phyloP scores from a whole-genome alignment of 2,888 invertebrate species.

The Chloroclystis v-ata region DNA sequence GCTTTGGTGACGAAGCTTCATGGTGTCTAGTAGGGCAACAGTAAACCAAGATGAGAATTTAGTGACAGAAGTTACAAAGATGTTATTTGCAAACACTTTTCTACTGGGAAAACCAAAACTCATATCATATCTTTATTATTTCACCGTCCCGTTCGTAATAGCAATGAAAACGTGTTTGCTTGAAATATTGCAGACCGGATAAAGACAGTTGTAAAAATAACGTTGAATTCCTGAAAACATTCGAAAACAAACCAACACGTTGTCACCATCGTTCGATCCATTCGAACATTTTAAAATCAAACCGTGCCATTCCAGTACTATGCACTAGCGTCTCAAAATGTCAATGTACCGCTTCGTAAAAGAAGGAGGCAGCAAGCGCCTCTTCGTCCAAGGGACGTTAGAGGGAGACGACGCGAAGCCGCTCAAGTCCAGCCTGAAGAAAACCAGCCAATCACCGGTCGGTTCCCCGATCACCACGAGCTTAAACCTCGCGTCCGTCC shows the following conservation, averaged over 20 bases:
- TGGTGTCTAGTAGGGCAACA: not conserved
- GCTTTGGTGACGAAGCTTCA: not conserved
- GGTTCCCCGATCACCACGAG: conserved; percentile 82
- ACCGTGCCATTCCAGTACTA: conserved; percentile 54
- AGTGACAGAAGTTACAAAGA: no score
- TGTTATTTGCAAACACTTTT: no score
- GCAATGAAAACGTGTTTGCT: no score
- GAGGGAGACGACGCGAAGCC: conserved; percentile 80
- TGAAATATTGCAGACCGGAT: no score
- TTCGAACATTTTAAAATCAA: conserved; percentile 62
- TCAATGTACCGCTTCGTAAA: conserved; percentile 90
- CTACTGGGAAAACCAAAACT: no score
- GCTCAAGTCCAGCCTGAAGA: conserved; percentile 73
- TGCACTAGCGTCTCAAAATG: conserved; percentile 70
- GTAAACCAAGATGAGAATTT: no score
- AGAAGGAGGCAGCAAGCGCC: conserved; percentile 80
- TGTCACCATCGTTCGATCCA: conserved; percentile 33
- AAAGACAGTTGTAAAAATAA: no score
- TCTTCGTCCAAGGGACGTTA: conserved; percentile 86
- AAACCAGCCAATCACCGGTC: conserved; percentile 65
- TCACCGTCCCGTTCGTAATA: no score
- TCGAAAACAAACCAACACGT: conserved; percentile 11
- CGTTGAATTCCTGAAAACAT: no score
- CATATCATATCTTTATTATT: no score
- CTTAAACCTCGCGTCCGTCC: conserved; percentile 76